Evolutionary conservation across 2,888 invertebrate genomes (phyloP), one percentile per base, ranked within the genome.

Genomic region (Hyalella azteca): DNA sequence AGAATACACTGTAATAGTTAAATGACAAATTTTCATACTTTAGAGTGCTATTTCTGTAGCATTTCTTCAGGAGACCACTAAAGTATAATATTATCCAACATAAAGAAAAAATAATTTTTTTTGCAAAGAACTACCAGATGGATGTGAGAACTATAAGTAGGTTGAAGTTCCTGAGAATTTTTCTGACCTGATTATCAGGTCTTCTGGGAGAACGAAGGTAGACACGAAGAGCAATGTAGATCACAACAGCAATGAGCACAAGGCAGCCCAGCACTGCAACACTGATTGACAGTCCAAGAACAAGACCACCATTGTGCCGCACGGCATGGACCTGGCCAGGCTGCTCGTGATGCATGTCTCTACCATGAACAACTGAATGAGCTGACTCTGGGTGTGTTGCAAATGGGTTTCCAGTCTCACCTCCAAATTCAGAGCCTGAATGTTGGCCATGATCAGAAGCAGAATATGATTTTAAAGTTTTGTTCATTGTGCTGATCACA

Each of bases 211-310:
- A 75, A 66, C 78, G 77, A 11, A 86, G 85, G 59, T 86, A 83
- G 45, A 86, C 81, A 78, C 89, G 90, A 36, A 93, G 87, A 75
- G 92, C 89, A 76, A 92, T 91, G 82, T 93, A 92, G 79, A 90
- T 89, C 59, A 91, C 90, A 84, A 92, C 89, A 79, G 92, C 91
- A 76, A 90, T 91, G 15, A 93, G 86, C 3, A 95, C 88, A 22
- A 94, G 88, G 41, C 90, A 88, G 41, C 91, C 91, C 13, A 93
- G 91, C 22, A 95, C 88, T 29, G 92, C 92, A 81, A 94, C 94
- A 15, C 93, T 93, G 79, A 94, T 90, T 41, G 90, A 91, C 15
- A 92, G 87, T 9, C 87, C 87, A 59, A 88, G 86, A 0, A 88
- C 87, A 0, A 79, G 41, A 36, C 36, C 36, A 39, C 48, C 39